phyloP scores from a whole-genome alignment of 2,113 vertebrate genomes.

The Pygoscelis adeliae region DNA sequence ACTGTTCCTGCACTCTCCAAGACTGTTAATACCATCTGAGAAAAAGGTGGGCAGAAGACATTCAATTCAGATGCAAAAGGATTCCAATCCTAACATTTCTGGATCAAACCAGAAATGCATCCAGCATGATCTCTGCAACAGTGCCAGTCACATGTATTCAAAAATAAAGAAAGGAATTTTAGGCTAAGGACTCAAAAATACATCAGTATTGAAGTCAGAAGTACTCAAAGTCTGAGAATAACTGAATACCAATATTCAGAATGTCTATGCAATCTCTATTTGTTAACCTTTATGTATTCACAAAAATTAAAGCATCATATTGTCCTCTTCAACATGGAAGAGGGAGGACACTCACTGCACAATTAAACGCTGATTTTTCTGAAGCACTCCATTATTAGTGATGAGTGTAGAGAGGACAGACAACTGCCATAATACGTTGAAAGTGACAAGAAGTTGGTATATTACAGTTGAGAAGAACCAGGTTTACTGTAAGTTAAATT shows the following conservation, averaged over 20 bases:
- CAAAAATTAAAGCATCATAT: not conserved
- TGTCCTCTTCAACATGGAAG: not conserved
- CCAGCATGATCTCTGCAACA: not conserved
- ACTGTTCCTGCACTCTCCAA: not conserved
- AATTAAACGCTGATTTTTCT: not conserved
- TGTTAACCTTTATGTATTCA: not conserved
- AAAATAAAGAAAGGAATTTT: not conserved
- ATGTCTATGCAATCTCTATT: not conserved
- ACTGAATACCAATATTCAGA: not conserved
- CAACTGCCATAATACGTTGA: not conserved
- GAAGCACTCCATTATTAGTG: no score
- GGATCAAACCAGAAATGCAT: not conserved
- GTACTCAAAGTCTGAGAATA: not conserved
- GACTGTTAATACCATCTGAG: not conserved
- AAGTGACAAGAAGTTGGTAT: not conserved
- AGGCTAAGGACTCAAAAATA: not conserved
- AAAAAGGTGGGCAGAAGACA: constrained; percentile 29
- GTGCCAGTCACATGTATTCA: not conserved
- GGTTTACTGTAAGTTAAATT: not conserved
- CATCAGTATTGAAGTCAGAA: not conserved
- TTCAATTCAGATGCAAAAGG: not conserved
- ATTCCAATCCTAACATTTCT: not conserved
- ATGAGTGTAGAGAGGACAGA: no score
- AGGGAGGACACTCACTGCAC: not conserved
- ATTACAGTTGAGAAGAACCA: not conserved